These are phyloP conservation scores for Micromys minutus DNA, from an alignment of 2,113 vertebrate species.

Conservation along the genomic window DNA sequence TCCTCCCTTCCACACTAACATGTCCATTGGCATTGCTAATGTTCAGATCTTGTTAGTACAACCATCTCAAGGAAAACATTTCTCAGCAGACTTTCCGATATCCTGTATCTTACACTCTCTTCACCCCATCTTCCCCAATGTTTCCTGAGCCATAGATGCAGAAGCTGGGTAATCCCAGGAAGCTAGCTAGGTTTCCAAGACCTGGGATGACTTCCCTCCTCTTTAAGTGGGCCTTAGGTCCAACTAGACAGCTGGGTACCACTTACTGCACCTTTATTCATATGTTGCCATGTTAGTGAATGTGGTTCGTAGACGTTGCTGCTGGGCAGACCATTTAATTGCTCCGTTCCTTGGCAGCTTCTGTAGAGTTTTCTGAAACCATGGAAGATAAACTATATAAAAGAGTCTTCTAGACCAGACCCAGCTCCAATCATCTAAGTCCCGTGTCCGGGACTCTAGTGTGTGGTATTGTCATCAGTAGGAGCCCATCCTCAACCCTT, in stretches of 20 bases:
- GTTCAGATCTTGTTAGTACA: not conserved
- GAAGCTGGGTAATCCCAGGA: not conserved
- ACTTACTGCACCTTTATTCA: not conserved
- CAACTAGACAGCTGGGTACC: not conserved
- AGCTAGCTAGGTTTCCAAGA: not conserved
- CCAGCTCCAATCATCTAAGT: not conserved
- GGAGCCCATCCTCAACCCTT: not conserved
- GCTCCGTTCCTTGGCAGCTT: not conserved
- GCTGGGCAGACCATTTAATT: not conserved
- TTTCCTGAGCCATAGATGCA: not conserved
- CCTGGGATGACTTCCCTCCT: not conserved
- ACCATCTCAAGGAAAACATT: too few species aligned
- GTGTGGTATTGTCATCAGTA: not conserved
- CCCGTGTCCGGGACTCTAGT: not conserved
- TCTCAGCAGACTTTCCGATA: not conserved
- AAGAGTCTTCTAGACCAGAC: not conserved
- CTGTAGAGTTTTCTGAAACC: not conserved
- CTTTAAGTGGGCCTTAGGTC: not conserved
- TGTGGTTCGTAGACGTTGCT: not conserved
- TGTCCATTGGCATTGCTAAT: not conserved
- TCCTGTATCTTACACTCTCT: not conserved
- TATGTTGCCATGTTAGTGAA: too few species aligned
- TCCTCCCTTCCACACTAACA: not conserved
- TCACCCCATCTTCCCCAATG: too few species aligned
- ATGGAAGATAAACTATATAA: not conserved